Percentiles rank a stretch among this genome's conserved stretches.
phyloP scores from a whole-genome alignment of 2,797 vertebrate species.

The Simalia tracyae region DNA sequence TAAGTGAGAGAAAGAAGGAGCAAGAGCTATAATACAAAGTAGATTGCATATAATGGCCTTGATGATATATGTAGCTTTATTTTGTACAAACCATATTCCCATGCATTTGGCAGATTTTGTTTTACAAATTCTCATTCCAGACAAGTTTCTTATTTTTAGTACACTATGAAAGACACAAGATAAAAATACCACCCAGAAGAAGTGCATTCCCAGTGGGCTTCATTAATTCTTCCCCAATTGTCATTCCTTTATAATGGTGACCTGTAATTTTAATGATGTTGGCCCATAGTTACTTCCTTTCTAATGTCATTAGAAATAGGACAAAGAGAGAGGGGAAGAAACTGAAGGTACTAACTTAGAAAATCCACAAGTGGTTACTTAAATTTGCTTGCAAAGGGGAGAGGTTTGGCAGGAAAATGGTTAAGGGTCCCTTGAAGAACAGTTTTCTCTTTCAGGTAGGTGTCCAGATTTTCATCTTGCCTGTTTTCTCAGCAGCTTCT shows the following conservation, averaged over 20 bases:
- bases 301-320: not conserved
- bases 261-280: conserved; percentile 10
- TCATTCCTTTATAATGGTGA: conserved; percentile 14
- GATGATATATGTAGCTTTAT: not conserved
- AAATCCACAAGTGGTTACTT: not conserved
- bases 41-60: not conserved
- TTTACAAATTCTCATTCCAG: conserved; percentile 5
- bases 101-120: not conserved
- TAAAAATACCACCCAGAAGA: conserved; percentile 27
- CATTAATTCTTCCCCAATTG: conserved; percentile 34
- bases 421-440: not conserved
- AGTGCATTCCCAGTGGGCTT: conserved; percentile 19
- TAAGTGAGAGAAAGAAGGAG: not conserved
- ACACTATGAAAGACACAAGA: conserved; percentile 10
- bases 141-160: conserved; percentile 1
- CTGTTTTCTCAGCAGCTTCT: not conserved
- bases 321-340: not conserved
- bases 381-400: not conserved
- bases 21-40: not conserved
- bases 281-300: not conserved
- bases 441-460: not conserved
- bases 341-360: no score
- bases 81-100: not conserved
- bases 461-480: not conserved
- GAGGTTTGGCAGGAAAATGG: not conserved